A percentile compares a stretch with the other conserved stretches of the same genome.
Evolutionary conservation across 2,797 vertebrate genomes (phyloP).

Genomic region (Austrolebias charrua): DNA sequence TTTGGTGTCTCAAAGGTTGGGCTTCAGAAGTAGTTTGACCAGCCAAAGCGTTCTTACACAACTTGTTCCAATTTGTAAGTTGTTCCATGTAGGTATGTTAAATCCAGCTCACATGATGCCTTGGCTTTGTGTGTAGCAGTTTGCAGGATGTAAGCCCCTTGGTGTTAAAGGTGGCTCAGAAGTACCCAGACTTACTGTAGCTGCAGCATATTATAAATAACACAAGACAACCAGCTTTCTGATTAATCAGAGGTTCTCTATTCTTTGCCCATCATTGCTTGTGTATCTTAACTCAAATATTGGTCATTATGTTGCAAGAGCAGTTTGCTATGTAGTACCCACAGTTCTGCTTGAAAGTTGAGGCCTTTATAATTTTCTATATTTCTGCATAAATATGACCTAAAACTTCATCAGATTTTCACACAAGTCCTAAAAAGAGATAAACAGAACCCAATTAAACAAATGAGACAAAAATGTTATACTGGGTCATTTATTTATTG

Average conservation of each 20-base stretch:
- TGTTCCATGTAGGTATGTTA: constrained; percentile 54
- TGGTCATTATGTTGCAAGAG: background rate
- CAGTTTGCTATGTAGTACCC: background rate
- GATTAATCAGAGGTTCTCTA: background rate
- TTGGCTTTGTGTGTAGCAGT: constrained; percentile 40
- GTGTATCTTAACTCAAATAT: background rate
- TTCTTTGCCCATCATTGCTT: background rate
- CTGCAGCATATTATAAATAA: constrained; percentile 2
- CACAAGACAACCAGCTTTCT: background rate
- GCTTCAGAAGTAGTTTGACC: constrained; percentile 4
- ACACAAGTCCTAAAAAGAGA: no score
- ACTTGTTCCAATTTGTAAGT: constrained; percentile 36
- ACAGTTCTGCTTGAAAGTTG: no score
- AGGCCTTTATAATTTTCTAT: no score
- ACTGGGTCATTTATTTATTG: no score
- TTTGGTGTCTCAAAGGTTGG: constrained; percentile 8
- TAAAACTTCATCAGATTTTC: no score
- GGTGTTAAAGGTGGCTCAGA: constrained; percentile 32
- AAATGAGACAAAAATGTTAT: no score
- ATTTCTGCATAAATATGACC: no score
- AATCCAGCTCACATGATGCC: constrained; percentile 69
- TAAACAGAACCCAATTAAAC: no score
- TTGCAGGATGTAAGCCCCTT: constrained; percentile 42
- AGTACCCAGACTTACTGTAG: constrained; percentile 29
- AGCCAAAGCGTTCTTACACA: background rate